Conservation (phyloP, 2,888 invertebrate genomes). For the Anagyrus pseudococci region DNA sequence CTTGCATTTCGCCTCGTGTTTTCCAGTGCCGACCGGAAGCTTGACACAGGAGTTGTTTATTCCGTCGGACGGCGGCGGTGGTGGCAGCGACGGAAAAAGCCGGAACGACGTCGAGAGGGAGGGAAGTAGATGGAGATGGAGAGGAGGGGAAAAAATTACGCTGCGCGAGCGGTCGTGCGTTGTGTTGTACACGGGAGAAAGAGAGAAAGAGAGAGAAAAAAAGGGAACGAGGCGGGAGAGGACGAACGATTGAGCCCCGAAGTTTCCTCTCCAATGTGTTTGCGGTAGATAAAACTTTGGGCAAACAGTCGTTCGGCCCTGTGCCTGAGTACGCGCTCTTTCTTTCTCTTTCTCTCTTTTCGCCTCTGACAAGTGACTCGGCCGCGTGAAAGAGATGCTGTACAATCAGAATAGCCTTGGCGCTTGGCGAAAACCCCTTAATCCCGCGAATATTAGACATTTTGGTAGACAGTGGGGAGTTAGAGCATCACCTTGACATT, state of each 20-base stretch:
- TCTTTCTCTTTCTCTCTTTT: background rate
- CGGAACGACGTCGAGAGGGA: conserved; percentile 37
- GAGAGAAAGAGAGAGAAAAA: conserved; percentile 14
- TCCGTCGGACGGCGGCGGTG: conserved; percentile 40
- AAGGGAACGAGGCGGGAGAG: background rate
- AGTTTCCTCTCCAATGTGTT: conserved; percentile 51
- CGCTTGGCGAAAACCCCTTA: conserved; percentile 2
- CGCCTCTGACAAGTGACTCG: conserved; percentile 11
- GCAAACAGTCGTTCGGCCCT: conserved; percentile 44
- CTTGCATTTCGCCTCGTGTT: conserved; percentile 40
- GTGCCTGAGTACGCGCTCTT: conserved; percentile 9
- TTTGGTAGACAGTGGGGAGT: background rate
- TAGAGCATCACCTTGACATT: conserved; percentile 75
- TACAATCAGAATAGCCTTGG: conserved; percentile 19
- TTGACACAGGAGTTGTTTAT: conserved; percentile 55
- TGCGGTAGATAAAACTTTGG: conserved; percentile 52
- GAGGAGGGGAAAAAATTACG: conserved; percentile 29
- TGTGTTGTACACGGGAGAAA: conserved; percentile 22
- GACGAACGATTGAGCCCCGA: conserved; percentile 46
- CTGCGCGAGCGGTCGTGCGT: conserved; percentile 16
- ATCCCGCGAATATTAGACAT: conserved; percentile 1
- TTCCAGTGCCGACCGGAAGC: conserved; percentile 49
- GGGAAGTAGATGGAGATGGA: conserved; percentile 30
- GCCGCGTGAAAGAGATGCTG: background rate
- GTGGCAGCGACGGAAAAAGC: conserved; percentile 2